Evolutionary conservation across 2,113 vertebrate genomes (phyloP).

Genomic region (Perca schrenkii): DNA sequence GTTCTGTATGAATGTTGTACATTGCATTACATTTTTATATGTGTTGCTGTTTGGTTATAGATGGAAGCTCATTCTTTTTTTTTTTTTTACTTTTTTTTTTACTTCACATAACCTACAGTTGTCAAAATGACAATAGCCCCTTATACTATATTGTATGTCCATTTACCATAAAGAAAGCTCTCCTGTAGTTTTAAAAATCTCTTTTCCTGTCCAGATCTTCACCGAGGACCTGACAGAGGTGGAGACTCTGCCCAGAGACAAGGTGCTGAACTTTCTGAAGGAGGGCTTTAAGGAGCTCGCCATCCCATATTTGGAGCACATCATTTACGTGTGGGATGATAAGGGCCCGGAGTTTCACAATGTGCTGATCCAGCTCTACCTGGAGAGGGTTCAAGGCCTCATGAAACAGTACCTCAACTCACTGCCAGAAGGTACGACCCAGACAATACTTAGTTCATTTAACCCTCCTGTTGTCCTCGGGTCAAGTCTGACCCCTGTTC

Average conservation of each 20-base stretch:
- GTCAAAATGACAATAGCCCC: neutral
- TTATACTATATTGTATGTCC: neutral
- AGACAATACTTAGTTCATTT: neutral
- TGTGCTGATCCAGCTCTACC: conserved; percentile 95
- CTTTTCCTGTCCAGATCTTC: conserved; percentile 88
- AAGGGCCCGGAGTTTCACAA: conserved; percentile 93
- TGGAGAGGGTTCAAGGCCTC: conserved; percentile 94
- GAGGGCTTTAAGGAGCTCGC: conserved; percentile 94
- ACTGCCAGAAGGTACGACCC: conserved; percentile 89
- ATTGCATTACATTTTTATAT: neutral
- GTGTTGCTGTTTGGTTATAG: neutral
- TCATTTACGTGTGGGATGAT: conserved; percentile 94
- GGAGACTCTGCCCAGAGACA: conserved; percentile 91
- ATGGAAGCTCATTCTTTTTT: neutral
- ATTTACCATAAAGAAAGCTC: neutral
- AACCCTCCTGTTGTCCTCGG: neutral
- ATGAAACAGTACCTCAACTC: conserved; percentile 96
- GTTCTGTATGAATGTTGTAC: neutral
- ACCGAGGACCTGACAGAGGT: conserved; percentile 98
- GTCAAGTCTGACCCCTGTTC: too few relatives aligned
- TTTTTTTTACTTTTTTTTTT: neutral
- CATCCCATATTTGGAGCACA: conserved; percentile 96
- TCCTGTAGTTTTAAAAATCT: neutral
- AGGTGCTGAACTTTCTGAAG: conserved; percentile 92
- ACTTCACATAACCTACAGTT: neutral